Conservation (phyloP, 1,140 invertebrate species). For the Bombyx mori region ASM3026992v2 NC_085118.1:17170501-17171000, state of each 20-base stretch:
- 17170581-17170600: conserved; percentile 21
- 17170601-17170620: conserved; percentile 29
- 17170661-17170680: not conserved
- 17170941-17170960: not conserved
- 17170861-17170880: conserved; percentile 22
- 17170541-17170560: not conserved
- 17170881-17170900: conserved; percentile 20
- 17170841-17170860: conserved; percentile 4
- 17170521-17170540: not conserved
- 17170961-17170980: conserved; percentile 1
- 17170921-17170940: not conserved
- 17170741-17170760: conserved; percentile 12
- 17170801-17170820: not conserved
- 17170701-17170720: conserved; percentile 18
- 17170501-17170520: not conserved
- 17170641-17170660: too few species aligned
- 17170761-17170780: conserved; percentile 3
- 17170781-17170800: conserved; percentile 3
- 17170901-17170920: conserved; percentile 13
- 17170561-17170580: conserved; percentile 5
- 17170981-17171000: not conserved
- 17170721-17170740: conserved; percentile 38
- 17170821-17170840: not conserved
- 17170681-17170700: conserved; percentile 12
- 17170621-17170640: conserved; percentile 12